These are phyloP conservation scores for Hippoglossus hippoglossus DNA, from an alignment of 2,797 vertebrate genomes.

Conservation along the genomic window DNA sequence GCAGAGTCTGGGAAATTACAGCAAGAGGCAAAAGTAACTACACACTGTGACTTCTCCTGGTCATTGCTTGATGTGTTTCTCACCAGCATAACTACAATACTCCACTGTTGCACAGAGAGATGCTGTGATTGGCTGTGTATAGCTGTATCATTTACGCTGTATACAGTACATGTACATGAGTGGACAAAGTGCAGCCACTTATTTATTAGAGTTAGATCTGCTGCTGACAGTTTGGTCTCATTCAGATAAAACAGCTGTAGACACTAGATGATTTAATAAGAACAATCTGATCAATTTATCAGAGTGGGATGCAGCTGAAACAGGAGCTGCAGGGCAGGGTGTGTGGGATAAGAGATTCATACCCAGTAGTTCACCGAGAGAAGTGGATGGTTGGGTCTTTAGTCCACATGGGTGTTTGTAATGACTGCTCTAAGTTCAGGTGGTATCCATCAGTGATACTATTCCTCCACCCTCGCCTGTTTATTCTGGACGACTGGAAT, in stretches of 20 bases:
- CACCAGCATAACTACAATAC: too few species aligned
- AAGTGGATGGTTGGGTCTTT: background rate
- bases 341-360: background rate
- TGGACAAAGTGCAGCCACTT: background rate
- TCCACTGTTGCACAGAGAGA: background rate
- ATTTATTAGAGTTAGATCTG: background rate
- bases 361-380: conserved; percentile 3
- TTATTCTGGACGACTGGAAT: conserved; percentile 60
- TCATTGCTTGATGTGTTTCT: too few species aligned
- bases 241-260: conserved; percentile 7
- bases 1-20: too few species aligned
- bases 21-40: too few species aligned
- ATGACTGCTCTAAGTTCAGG: background rate
- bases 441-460: conserved; percentile 43
- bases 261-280: background rate
- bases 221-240: conserved; percentile 11
- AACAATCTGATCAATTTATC: background rate
- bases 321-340: conserved; percentile 1
- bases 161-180: too few species aligned
- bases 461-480: conserved; percentile 76
- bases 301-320: background rate
- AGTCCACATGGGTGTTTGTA: too few species aligned
- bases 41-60: too few species aligned
- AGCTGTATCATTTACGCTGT: background rate
- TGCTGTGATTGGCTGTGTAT: background rate